Evolutionary conservation across 2,797 vertebrate genomes (phyloP).

Genomic region (Fratercula arctica): DNA sequence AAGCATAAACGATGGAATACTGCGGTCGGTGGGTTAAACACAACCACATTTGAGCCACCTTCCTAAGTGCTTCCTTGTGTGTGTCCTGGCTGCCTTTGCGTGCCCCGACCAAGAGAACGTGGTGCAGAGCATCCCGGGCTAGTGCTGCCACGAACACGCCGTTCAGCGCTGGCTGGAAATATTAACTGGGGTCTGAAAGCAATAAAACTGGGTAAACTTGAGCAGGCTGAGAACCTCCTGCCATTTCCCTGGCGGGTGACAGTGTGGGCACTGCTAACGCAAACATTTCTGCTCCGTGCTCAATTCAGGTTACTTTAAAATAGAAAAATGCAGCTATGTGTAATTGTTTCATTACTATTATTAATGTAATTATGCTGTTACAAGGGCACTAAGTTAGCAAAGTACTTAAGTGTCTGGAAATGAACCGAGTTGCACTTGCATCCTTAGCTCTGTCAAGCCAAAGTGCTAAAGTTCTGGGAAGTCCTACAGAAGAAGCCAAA

Average conservation of each 20-base stretch:
- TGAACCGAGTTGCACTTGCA: neutral
- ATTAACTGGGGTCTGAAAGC: neutral
- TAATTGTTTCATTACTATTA: neutral
- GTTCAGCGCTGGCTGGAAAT: neutral
- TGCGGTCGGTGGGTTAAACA: neutral
- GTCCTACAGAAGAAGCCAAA: neutral
- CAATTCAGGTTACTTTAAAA: neutral
- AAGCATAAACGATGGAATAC: slow-evolving; percentile 1
- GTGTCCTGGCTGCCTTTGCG: neutral
- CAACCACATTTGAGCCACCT: neutral
- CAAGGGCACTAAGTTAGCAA: neutral
- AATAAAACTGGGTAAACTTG: neutral
- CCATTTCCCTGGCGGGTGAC: neutral
- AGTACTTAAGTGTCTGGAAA: neutral
- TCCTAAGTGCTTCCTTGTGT: neutral
- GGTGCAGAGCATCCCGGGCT: neutral
- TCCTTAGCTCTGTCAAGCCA: neutral
- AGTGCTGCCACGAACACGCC: accelerated
- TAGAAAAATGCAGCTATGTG: neutral
- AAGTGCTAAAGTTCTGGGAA: neutral
- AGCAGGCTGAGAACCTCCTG: neutral
- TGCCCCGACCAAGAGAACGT: neutral
- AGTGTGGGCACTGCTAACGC: neutral
- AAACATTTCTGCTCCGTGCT: neutral
- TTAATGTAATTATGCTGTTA: neutral